A percentile compares a stretch with the other conserved stretches of the same genome.
phyloP scores from a whole-genome alignment of 2,797 vertebrate species.

The Hoplostethus atlanticus region DNA sequence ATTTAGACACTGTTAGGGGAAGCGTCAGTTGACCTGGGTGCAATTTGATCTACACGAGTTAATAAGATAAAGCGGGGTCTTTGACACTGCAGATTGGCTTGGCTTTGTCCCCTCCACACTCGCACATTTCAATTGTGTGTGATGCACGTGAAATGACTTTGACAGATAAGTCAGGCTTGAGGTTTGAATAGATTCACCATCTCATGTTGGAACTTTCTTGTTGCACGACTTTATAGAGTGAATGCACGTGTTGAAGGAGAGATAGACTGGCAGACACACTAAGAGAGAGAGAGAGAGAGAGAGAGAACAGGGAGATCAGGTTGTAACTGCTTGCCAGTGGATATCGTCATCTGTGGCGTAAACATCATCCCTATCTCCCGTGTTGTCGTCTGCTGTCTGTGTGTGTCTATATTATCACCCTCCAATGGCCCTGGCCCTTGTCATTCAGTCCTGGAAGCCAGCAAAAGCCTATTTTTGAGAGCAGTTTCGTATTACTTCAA shows the following conservation, averaged over 20 bases:
- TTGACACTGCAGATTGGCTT: slow-evolving; percentile 8
- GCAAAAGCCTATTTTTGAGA: slow-evolving; percentile 57
- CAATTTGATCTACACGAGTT: slow-evolving; percentile 41
- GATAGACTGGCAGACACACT: slow-evolving; percentile 1
- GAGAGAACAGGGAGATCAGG: not conserved
- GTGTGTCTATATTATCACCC: slow-evolving; percentile 33
- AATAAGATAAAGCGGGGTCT: slow-evolving; percentile 27
- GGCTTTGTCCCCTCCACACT: slow-evolving; percentile 4
- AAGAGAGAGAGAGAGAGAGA: not conserved
- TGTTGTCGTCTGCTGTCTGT: slow-evolving; percentile 22
- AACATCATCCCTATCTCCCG: slow-evolving; percentile 18
- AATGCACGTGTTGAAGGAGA: not conserved
- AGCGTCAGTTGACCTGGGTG: slow-evolving; percentile 30
- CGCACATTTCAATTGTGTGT: slow-evolving; percentile 24
- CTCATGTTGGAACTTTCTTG: slow-evolving; percentile 22
- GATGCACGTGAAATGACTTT: slow-evolving; percentile 1
- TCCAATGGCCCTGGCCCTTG: slow-evolving; percentile 32
- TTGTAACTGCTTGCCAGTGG: slow-evolving; percentile 33
- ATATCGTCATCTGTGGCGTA: slow-evolving; percentile 40
- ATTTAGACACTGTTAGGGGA: slow-evolving; percentile 29
- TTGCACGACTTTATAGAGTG: not conserved
- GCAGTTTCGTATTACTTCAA: slow-evolving; percentile 55
- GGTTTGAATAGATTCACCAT: slow-evolving; percentile 7
- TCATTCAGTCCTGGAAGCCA: slow-evolving; percentile 26
- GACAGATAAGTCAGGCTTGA: slow-evolving; percentile 11